phyloP scores from a whole-genome alignment of 2,888 invertebrate genomes.

The Pardosa pseudoannulata region DNA sequence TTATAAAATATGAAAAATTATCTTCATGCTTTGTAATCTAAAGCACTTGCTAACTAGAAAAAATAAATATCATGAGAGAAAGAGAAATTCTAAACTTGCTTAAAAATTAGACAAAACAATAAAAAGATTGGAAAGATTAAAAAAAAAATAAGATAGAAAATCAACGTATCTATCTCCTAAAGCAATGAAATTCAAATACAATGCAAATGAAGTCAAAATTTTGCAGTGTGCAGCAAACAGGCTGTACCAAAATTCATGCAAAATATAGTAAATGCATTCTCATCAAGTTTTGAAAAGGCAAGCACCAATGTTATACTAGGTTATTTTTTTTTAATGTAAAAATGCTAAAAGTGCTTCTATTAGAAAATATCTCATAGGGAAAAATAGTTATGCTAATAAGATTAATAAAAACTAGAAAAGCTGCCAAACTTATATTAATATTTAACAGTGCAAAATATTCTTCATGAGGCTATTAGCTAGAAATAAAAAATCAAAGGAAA shows the following conservation, averaged over 20 bases:
- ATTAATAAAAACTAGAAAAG: constrained; percentile 47
- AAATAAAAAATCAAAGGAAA: constrained; percentile 37
- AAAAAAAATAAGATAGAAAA: constrained; percentile 32
- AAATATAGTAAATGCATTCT: constrained; percentile 46
- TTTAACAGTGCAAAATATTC: constrained; percentile 52
- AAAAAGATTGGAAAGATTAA: not conserved
- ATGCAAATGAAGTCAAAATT: constrained; percentile 33
- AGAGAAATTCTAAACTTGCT: constrained; percentile 9
- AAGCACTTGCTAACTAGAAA: not conserved
- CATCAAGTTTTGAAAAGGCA: constrained; percentile 66
- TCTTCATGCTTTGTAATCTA: constrained; percentile 3
- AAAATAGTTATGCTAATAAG: constrained; percentile 27
- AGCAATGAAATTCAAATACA: constrained; percentile 22
- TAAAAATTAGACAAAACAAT: not conserved
- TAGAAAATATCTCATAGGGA: not conserved
- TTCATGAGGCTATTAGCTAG: constrained; percentile 28
- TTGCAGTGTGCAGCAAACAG: constrained; percentile 55
- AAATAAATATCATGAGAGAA: not conserved
- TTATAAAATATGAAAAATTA: not conserved
- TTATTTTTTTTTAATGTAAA: constrained; percentile 20
- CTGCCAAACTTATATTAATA: constrained; percentile 52
- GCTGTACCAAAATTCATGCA: constrained; percentile 51
- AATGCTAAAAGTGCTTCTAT: constrained; percentile 40
- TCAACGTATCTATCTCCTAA: constrained; percentile 39
- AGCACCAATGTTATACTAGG: constrained; percentile 55